phyloP scores from a whole-genome alignment of 1,140 invertebrate genomes.

The Drosophila pectinifera region DNA sequence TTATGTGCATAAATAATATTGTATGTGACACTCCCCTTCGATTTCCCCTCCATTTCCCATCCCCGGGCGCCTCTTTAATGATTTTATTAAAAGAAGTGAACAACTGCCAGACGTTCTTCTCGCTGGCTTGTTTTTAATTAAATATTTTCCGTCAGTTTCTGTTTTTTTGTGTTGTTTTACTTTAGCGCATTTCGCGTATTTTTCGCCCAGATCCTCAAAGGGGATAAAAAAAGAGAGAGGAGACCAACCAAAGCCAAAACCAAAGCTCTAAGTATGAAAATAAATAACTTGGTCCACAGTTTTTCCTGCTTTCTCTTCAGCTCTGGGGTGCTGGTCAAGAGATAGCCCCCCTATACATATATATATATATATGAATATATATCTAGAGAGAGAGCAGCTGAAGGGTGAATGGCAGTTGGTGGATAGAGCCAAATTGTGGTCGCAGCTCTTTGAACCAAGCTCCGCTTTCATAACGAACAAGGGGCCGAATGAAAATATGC shows the following conservation, averaged over 20 bases:
- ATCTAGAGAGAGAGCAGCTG: slow-evolving; percentile 1
- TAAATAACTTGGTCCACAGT: slow-evolving; percentile 65
- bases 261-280: slow-evolving; percentile 71
- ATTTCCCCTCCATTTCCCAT: too few species aligned
- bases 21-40: slow-evolving; percentile 13
- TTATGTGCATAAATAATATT: slow-evolving; percentile 56
- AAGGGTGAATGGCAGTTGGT: slow-evolving; percentile 46
- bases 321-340: slow-evolving; percentile 52
- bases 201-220: slow-evolving; percentile 32
- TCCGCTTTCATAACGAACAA: slow-evolving; percentile 51
- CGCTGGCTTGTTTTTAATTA: slow-evolving; percentile 41
- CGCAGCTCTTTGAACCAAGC: slow-evolving; percentile 42
- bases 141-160: slow-evolving; percentile 27
- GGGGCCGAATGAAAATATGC: slow-evolving; percentile 51
- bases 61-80: slow-evolving; percentile 13
- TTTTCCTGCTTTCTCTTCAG: slow-evolving; percentile 28
- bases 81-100: slow-evolving; percentile 15
- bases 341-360: slow-evolving; percentile 36
- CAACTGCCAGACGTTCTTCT: slow-evolving; percentile 6
- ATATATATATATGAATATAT: not conserved
- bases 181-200: slow-evolving; percentile 36
- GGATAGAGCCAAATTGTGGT: slow-evolving; percentile 48
- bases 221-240: not conserved
- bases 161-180: too few species aligned
- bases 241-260: slow-evolving; percentile 37